These are phyloP conservation scores for Cynopterus brachyotis DNA, from an alignment of 2,113 vertebrate genomes.

Conservation along the genomic window DNA sequence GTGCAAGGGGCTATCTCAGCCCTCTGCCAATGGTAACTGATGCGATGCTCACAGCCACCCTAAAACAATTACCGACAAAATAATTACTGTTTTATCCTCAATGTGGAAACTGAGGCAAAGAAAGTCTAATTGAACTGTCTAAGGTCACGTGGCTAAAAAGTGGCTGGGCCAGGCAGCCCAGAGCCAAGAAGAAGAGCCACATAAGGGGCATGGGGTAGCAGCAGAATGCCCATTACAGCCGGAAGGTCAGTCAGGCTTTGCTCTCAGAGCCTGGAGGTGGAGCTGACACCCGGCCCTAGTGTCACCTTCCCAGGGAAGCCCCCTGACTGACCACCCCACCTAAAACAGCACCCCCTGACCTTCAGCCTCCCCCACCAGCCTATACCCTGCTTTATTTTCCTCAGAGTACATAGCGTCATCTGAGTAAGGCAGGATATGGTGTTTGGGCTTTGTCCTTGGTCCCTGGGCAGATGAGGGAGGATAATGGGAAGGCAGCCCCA, in stretches of 20 bases:
- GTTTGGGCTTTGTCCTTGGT: not conserved
- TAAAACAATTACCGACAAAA: too few species aligned
- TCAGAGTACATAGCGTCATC: accelerated
- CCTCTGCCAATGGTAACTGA: not conserved
- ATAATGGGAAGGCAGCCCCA: not conserved
- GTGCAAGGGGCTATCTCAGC: accelerated
- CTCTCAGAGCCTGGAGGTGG: not conserved
- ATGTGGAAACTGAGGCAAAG: not conserved
- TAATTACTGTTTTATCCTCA: not conserved
- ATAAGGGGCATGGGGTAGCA: not conserved
- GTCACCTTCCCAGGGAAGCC: not conserved
- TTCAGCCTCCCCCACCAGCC: accelerated
- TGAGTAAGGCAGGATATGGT: not conserved
- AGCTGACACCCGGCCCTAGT: not conserved
- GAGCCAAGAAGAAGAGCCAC: not conserved
- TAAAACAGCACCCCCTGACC: not conserved
- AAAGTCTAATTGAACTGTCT: not conserved
- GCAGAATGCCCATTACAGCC: not conserved
- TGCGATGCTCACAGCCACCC: not conserved
- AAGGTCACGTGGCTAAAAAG: not conserved
- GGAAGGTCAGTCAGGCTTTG: not conserved
- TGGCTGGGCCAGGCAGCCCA: not conserved
- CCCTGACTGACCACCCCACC: not conserved
- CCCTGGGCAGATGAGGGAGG: not conserved
- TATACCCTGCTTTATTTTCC: not conserved